Conservation (phyloP, 2,888 invertebrate species). For the Patella ulyssiponensis region DNA sequence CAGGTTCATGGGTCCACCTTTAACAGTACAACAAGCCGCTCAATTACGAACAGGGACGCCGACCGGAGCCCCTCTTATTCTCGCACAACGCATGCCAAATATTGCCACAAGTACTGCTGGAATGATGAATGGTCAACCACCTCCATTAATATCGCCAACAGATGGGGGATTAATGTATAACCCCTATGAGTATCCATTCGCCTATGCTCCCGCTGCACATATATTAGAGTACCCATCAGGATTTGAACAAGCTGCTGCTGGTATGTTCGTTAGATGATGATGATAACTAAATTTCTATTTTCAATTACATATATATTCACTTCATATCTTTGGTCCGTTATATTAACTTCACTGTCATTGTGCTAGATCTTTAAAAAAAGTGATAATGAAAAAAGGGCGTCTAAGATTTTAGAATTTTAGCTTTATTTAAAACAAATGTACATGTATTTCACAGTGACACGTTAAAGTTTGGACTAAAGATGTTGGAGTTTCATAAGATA, state of each 20-base stretch:
- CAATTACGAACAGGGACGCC: constrained; percentile 79
- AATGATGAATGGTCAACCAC: constrained; percentile 71
- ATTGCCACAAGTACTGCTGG: constrained; percentile 47
- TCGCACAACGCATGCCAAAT: constrained; percentile 78
- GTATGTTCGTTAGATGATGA: constrained; percentile 54
- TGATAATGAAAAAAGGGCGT: too few relatives aligned
- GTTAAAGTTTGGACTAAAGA: too few relatives aligned
- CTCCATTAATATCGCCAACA: constrained; percentile 77
- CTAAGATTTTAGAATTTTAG: too few relatives aligned
- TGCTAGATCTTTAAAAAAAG: too few relatives aligned
- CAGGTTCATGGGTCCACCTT: constrained; percentile 49
- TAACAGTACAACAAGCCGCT: constrained; percentile 44
- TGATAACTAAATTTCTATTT: background rate
- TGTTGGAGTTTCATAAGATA: too few relatives aligned
- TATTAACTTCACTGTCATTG: too few relatives aligned
- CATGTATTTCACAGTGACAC: too few relatives aligned
- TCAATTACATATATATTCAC: constrained; percentile 12
- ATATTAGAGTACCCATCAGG: constrained; percentile 62
- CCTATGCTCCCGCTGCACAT: constrained; percentile 48
- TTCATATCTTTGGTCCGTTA: background rate
- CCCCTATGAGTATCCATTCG: constrained; percentile 59
- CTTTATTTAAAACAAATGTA: too few relatives aligned
- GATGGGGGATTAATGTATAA: constrained; percentile 73
- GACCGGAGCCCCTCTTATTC: constrained; percentile 91
- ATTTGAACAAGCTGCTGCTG: constrained; percentile 59